Percentiles rank a stretch among this genome's conserved stretches.
Evolutionary conservation across 1,140 invertebrate species (phyloP).

Genomic region (Lepidurus couesii): DNA sequence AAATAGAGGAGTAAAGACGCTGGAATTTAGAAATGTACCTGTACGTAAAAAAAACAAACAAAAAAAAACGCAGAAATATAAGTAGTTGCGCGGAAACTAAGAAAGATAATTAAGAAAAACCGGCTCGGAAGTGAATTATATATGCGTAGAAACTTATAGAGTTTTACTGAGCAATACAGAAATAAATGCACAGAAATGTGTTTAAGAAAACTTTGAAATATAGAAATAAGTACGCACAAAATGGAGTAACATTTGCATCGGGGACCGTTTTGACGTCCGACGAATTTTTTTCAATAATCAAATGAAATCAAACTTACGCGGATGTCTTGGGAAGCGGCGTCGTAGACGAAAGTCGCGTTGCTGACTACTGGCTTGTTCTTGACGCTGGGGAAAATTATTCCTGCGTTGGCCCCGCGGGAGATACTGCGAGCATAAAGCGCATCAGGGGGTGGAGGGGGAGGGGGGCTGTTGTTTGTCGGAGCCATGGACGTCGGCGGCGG

Average conservation of each 20-base stretch:
- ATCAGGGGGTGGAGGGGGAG: background rate
- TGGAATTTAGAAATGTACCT: too few relatives aligned
- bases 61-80: too few relatives aligned
- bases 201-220: background rate
- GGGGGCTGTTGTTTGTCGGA: conserved; percentile 19
- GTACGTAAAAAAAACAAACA: too few relatives aligned
- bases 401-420: conserved; percentile 39
- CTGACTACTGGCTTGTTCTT: conserved; percentile 78
- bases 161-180: too few relatives aligned
- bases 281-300: background rate
- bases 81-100: too few relatives aligned
- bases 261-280: background rate
- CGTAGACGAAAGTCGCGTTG: conserved; percentile 62
- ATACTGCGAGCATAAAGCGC: conserved; percentile 33
- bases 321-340: conserved; percentile 48
- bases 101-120: too few relatives aligned
- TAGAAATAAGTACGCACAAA: background rate
- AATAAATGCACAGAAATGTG: too few relatives aligned
- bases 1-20: too few relatives aligned
- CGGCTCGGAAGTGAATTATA: too few relatives aligned
- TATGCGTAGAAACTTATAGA: too few relatives aligned
- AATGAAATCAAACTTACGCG: conserved; percentile 57
- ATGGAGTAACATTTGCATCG: background rate
- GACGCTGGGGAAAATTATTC: conserved; percentile 81
- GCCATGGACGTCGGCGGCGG: conserved; percentile 23